Evolutionary conservation across 1,140 invertebrate species (phyloP), one percentile per base, ranked within the genome.

Genomic region (Drosophila biarmipes): DNA sequence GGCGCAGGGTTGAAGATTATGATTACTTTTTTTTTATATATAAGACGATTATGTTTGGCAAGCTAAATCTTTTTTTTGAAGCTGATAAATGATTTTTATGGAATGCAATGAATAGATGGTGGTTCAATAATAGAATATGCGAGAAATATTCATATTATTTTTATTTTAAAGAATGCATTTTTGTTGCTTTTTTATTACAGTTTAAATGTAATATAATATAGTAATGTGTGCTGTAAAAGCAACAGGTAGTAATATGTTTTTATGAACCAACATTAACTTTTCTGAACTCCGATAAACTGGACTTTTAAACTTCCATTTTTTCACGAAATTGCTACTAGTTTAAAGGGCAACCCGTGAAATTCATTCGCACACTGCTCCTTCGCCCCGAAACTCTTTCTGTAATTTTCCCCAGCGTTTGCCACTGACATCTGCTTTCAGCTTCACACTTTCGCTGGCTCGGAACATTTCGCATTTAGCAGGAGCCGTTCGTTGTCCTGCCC

Each of bases 391-490:
- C 35, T 17, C 29, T 45, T 73, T 56, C 56, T 51, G 31, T 37
- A 73, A 37, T 45, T 54, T 37, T 42, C 21, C 4, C n/a, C 27
- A 10, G 42, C 24, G 19, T 49, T 55, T 35, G 14, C 27, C 64
- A 49, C 56, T 62, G 69, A 84, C 80, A 71, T 74, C 76, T 82
- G 80, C 59, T 75, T 61, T 69, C 53, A 53, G 40, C 49, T 72
- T 76, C 75, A 75, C 74, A 71, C 69, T 74, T 79, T 76, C 46
- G 46, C 59, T 76, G 53, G 45, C 51, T 51, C 48, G 66, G 55
- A 73, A 49, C 68, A 67, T 66, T 73, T 79, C 57, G 45, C 73
- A 81, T 73, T 81, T 81, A 63, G 73, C 76, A 76, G 63, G 58
- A 76, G 46, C 57, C 54, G 59, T 61, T 79, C 54, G 63, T 61